Evolutionary conservation across 2,113 vertebrate genomes (phyloP).

Genomic region (Zapornia atra): DNA sequence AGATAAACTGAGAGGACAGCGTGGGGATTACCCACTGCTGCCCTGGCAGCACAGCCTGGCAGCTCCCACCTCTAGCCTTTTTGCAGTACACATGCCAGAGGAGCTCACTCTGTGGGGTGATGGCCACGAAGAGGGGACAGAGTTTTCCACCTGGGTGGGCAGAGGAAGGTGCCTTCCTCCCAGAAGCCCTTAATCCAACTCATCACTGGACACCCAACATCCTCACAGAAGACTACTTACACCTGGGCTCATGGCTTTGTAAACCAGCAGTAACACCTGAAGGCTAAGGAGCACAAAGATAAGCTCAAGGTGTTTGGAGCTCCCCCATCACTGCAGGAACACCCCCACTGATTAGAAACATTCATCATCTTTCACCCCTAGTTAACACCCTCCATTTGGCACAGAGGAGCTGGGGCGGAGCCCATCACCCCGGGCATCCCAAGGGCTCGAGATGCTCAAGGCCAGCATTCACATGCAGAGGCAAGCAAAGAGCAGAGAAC

Average conservation of each 20-base stretch:
- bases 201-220: background rate
- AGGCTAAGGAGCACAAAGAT: background rate
- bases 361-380: background rate
- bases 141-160: fast-evolving
- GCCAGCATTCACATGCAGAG: background rate
- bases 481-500: background rate
- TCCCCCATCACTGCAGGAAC: background rate
- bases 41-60: background rate
- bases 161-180: background rate
- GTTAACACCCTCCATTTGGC: background rate
- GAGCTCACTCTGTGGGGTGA: background rate
- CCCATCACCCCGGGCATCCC: background rate
- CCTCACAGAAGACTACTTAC: background rate
- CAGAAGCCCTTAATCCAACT: background rate
- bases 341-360: background rate
- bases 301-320: background rate
- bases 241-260: background rate
- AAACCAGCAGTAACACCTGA: background rate
- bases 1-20: background rate
- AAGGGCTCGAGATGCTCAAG: background rate
- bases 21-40: slow-evolving; percentile 2
- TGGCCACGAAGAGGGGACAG: fast-evolving
- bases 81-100: too few relatives aligned
- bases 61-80: fast-evolving
- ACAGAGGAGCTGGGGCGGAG: background rate